These are phyloP conservation scores for Myripristis jacobus DNA, from an alignment of 2,797 vertebrate species.

Conservation along the genomic window DNA sequence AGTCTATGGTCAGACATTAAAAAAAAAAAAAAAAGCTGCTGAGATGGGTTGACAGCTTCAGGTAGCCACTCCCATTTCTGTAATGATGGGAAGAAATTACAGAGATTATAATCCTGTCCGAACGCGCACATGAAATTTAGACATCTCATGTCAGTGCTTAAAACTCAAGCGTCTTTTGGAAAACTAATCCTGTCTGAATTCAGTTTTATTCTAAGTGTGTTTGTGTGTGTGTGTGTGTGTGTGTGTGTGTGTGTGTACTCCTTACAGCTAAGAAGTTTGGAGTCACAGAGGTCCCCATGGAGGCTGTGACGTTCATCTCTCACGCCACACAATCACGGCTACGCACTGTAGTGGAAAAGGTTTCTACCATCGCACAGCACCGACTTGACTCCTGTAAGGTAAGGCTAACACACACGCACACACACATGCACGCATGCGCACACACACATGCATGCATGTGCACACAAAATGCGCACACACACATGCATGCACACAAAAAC, in stretches of 20 bases:
- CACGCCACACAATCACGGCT: slow-evolving; percentile 88
- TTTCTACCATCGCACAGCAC: slow-evolving; percentile 89
- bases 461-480: slow-evolving; percentile 3
- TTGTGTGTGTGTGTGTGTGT: slow-evolving; percentile 1
- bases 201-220: not conserved
- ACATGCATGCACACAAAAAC: slow-evolving; percentile 6
- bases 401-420: slow-evolving; percentile 19
- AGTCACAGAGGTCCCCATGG: slow-evolving; percentile 87
- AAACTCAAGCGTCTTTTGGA: no score
- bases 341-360: slow-evolving; percentile 88
- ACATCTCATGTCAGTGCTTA: no score
- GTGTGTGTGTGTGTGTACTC: slow-evolving; percentile 9
- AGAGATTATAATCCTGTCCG: no score
- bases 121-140: no score
- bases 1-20: no score
- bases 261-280: slow-evolving; percentile 88
- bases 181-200: no score
- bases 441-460: not conserved
- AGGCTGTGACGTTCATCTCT: slow-evolving; percentile 90
- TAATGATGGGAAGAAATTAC: no score
- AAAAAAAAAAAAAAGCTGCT: no score
- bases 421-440: not conserved
- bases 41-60: no score
- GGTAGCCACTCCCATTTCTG: no score
- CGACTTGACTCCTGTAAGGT: slow-evolving; percentile 89